Evolutionary conservation across 1,140 invertebrate genomes (phyloP).

Genomic region (Anagrus nilaparvatae): DNA sequence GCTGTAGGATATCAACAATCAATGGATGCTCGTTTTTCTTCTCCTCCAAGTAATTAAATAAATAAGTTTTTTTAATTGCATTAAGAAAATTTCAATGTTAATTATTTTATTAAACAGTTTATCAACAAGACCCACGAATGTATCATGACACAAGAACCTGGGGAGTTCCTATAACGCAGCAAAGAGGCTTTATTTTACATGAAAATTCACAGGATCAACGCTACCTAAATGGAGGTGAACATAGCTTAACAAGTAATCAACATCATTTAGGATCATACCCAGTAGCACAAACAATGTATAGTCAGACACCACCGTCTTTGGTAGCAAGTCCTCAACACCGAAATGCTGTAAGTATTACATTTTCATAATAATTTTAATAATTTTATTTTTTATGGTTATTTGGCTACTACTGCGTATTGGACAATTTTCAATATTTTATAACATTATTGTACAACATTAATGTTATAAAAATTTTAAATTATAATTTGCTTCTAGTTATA

Average conservation of each 20-base stretch:
- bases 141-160: constrained; percentile 39
- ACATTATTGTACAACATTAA: no score
- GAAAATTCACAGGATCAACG: constrained; percentile 37
- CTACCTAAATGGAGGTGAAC: constrained; percentile 40
- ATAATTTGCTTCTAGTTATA: no score
- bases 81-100: not conserved
- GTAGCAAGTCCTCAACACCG: constrained; percentile 43
- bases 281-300: constrained; percentile 34
- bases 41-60: constrained; percentile 20
- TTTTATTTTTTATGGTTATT: not conserved
- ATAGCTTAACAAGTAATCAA: constrained; percentile 41
- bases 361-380: not conserved
- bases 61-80: not conserved
- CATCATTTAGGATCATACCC: constrained; percentile 35
- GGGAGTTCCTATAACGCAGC: constrained; percentile 30
- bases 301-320: constrained; percentile 40
- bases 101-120: constrained; percentile 23
- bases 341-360: constrained; percentile 33
- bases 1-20: constrained; percentile 34
- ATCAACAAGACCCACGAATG: constrained; percentile 36
- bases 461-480: no score
- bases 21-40: constrained; percentile 31
- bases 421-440: no score
- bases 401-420: no score
- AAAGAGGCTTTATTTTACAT: constrained; percentile 40